Conservation (phyloP, 1,140 invertebrate genomes). For the Agrypnia vestita region DNA sequence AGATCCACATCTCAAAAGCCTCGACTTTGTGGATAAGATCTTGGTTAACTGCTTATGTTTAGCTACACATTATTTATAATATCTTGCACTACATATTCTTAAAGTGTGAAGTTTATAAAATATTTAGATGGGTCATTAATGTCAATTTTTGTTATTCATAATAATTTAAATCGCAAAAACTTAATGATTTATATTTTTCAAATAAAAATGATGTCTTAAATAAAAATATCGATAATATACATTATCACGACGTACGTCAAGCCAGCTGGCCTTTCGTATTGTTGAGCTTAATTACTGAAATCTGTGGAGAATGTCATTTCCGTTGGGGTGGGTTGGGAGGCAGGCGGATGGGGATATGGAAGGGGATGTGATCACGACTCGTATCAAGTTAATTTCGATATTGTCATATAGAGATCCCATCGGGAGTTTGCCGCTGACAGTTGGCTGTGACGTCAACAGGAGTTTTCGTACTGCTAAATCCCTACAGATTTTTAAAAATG, state of each 20-base stretch:
- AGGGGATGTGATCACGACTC: conserved; percentile 23
- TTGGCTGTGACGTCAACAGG: conserved; percentile 9
- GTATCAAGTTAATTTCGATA: conserved; percentile 54
- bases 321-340: background rate
- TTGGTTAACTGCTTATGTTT: too few relatives aligned
- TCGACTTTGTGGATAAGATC: too few relatives aligned
- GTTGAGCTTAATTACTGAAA: conserved; percentile 7
- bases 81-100: too few relatives aligned
- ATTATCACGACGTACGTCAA: background rate
- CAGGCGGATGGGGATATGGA: background rate
- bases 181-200: too few relatives aligned
- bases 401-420: conserved; percentile 45
- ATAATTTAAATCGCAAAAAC: too few relatives aligned
- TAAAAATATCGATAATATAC: background rate
- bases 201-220: background rate
- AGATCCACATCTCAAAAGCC: too few relatives aligned
- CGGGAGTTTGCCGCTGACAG: conserved; percentile 38
- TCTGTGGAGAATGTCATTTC: conserved; percentile 1
- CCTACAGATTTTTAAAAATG: too few relatives aligned
- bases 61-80: too few relatives aligned
- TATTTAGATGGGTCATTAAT: too few relatives aligned
- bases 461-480: background rate
- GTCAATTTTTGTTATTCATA: too few relatives aligned
- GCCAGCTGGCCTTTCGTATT: background rate
- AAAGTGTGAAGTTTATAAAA: too few relatives aligned